Evolutionary conservation across 2,888 invertebrate genomes (phyloP), one percentile per base, ranked within the genome.

Genomic region (Pristionchus entomophagus): DNA sequence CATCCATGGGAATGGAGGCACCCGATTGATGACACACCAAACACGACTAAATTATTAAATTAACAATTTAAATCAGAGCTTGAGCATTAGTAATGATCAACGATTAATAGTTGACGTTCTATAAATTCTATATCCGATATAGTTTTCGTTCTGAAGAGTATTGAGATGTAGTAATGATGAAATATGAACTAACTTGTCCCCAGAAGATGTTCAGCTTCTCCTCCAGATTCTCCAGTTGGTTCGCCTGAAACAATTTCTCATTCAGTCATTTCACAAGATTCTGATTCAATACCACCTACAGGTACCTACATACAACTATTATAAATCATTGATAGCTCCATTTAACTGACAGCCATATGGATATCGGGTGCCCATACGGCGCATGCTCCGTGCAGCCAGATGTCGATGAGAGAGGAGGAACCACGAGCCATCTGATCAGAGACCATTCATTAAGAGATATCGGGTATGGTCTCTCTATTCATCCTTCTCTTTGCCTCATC

Each of bases 371-470:
- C 88, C 88, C 89, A 89, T n/a, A 89, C 84, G 35, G 86, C 86
- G 69, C 89, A 89, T 0, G 86, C 81, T n/a, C 89, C 89, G 32
- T 89, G 89, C 45, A 89, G 85, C 89, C 89, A 89, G 17, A 89
- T 32, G 35, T 89, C 89, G 22, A 89, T 69, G 26, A 85, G 84
- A 17, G 65, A 59, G 5, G 85, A 65, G 29, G 86, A 86, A 51
- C 83, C 49, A 32, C 51, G 49, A 49, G 78, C 51, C 78, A 80
- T 80, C 78, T 80, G 41, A 77, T n/a, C 38, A 26, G 17, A 29
- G 22, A 5, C 14, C n/a, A 45, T 17, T 45, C 56, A 29, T 51
- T 49, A n/a, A n/a, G n/a, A n/a, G n/a, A n/a, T n/a, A n/a, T n/a
- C n/a, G n/a, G n/a, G n/a, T n/a, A n/a, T n/a, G n/a, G n/a, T n/a